These are phyloP conservation scores for Parthenolecanium corni DNA, from an alignment of 2,888 invertebrate genomes.

Conservation along the genomic window DNA sequence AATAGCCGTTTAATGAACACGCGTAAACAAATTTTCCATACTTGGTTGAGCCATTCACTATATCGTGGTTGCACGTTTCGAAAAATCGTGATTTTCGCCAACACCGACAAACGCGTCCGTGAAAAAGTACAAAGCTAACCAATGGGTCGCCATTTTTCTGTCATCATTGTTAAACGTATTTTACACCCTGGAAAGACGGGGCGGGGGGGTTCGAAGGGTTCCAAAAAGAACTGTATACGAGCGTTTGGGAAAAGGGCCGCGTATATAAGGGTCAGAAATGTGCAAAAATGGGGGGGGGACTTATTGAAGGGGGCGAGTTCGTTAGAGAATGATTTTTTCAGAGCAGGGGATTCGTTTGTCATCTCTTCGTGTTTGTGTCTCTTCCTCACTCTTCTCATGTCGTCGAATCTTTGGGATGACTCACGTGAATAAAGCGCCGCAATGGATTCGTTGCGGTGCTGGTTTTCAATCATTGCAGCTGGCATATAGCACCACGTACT, in stretches of 20 bases:
- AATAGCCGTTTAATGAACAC: too few relatives aligned
- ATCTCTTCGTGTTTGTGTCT: constrained; percentile 9
- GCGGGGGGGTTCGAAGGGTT: too few relatives aligned
- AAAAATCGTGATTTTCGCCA: too few relatives aligned
- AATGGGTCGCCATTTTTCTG: constrained; percentile 25
- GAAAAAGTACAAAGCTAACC: constrained; percentile 16
- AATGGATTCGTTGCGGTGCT: constrained; percentile 29
- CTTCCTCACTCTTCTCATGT: too few relatives aligned
- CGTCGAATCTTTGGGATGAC: constrained; percentile 23
- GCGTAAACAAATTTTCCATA: too few relatives aligned
- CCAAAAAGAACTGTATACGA: too few relatives aligned
- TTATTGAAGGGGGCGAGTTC: constrained; percentile 6
- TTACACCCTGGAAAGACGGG: background rate
- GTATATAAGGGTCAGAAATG: too few relatives aligned
- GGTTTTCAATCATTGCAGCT: constrained; percentile 30
- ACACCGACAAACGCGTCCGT: too few relatives aligned
- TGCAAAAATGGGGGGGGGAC: too few relatives aligned
- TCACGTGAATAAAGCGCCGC: constrained; percentile 30
- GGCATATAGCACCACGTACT: constrained; percentile 7
- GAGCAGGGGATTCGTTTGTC: constrained; percentile 26
- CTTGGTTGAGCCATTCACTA: too few relatives aligned
- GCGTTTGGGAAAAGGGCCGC: too few relatives aligned
- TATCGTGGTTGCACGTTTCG: too few relatives aligned
- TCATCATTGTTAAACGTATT: constrained; percentile 9
- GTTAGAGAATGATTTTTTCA: constrained; percentile 8